phyloP scores from a whole-genome alignment of 2,888 invertebrate genomes.

The Cerceris ruficornis region DNA sequence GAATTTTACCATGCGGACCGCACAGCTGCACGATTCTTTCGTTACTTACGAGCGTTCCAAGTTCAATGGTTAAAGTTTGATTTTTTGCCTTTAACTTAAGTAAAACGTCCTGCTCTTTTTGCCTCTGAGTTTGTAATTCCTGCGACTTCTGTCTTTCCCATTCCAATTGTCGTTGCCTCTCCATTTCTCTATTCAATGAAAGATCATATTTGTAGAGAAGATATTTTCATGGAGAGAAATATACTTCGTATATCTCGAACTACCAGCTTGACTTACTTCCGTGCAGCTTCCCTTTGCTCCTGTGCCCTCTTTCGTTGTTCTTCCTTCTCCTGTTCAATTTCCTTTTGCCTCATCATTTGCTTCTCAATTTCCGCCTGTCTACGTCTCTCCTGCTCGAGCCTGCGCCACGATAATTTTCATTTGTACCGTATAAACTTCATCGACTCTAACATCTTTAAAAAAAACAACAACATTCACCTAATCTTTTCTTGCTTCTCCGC shows the following conservation, averaged over 20 bases:
- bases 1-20: neutral
- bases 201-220: conserved; percentile 10
- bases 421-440: neutral
- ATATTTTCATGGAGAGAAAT: neutral
- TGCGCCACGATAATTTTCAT: conserved; percentile 45
- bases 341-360: conserved; percentile 90
- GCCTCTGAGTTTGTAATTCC: conserved; percentile 93
- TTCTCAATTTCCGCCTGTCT: conserved; percentile 94
- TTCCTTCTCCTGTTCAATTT: conserved; percentile 88
- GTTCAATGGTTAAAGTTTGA: conserved; percentile 91
- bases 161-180: conserved; percentile 96
- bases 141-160: conserved; percentile 96
- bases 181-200: conserved; percentile 88
- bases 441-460: neutral
- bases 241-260: neutral
- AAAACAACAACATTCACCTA: conserved; percentile 81
- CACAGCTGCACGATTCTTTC: neutral
- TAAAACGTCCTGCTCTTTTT: conserved; percentile 93
- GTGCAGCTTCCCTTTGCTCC: conserved; percentile 90
- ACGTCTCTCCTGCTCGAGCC: conserved; percentile 87
- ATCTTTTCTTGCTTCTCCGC: conserved; percentile 92
- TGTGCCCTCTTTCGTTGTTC: conserved; percentile 90
- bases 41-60: conserved; percentile 82
- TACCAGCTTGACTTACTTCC: conserved; percentile 83
- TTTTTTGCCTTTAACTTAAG: conserved; percentile 93